Evolutionary conservation across 2,888 invertebrate species (phyloP).

Genomic region (Lacanobia oleracea): DNA sequence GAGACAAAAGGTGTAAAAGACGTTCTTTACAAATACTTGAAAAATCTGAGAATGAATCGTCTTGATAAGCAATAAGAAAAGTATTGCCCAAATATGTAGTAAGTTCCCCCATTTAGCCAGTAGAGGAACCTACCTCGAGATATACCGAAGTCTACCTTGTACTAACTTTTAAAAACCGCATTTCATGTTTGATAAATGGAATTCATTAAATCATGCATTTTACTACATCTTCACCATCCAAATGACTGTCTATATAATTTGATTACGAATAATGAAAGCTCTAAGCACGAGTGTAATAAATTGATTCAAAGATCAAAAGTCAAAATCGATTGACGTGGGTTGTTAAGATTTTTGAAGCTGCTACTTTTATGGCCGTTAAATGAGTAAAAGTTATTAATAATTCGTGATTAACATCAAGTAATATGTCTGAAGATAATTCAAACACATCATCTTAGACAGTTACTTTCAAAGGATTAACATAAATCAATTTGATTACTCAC

Average conservation of each 20-base stretch:
- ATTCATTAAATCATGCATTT: background rate
- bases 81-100: background rate
- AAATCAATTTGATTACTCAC: conserved; percentile 1
- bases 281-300: conserved; percentile 12
- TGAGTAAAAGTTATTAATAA: conserved; percentile 12
- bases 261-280: conserved; percentile 16
- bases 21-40: background rate
- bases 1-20: background rate
- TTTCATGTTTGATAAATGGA: background rate
- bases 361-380: background rate
- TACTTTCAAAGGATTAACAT: conserved; percentile 8
- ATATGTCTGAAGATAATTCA: conserved; percentile 1
- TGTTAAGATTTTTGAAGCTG: background rate
- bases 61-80: background rate
- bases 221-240: background rate
- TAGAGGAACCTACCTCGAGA: background rate
- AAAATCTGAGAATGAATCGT: background rate
- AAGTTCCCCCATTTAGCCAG: background rate
- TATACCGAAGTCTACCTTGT: background rate
- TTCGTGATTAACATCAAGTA: background rate
- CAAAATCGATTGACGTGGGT: background rate
- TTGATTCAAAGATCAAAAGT: conserved; percentile 26
- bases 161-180: no score
- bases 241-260: background rate
- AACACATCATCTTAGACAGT: background rate